Conservation (phyloP, 2,113 vertebrate species). For the Calypte anna region DNA sequence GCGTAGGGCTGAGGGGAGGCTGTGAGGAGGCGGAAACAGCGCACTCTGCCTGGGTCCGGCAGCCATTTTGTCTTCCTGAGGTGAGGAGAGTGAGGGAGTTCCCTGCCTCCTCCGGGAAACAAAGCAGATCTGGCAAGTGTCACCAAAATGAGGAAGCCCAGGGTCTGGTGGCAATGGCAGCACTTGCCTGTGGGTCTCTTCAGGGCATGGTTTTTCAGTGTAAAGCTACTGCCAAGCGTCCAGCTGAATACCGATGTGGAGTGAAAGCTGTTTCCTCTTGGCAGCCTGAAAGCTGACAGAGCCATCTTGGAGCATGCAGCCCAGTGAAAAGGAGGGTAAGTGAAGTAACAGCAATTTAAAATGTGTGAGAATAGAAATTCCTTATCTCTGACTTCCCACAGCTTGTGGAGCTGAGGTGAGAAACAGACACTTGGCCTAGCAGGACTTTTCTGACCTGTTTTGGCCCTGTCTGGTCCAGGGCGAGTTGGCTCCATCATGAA, state of each 20-base stretch:
- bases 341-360: background rate
- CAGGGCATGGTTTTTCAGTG: background rate
- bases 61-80: background rate
- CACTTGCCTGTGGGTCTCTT: background rate
- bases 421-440: background rate
- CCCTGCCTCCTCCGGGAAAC: rapidly evolving
- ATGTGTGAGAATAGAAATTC: background rate
- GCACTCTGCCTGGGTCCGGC: background rate
- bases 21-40: background rate
- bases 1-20: rapidly evolving
- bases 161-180: background rate
- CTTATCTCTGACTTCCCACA: background rate
- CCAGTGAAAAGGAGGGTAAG: background rate
- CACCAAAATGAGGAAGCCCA: background rate
- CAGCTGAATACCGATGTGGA: background rate
- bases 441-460: background rate
- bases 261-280: background rate
- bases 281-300: background rate
- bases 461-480: background rate
- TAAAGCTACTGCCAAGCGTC: background rate
- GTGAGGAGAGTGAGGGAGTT: background rate
- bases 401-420: background rate
- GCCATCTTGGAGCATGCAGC: background rate
- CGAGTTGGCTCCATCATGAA: background rate
- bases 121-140: background rate